Evolutionary conservation across 53 echinoderm and acorn worm species (phyloP).

Genomic region (Actinopyga echinites): DNA sequence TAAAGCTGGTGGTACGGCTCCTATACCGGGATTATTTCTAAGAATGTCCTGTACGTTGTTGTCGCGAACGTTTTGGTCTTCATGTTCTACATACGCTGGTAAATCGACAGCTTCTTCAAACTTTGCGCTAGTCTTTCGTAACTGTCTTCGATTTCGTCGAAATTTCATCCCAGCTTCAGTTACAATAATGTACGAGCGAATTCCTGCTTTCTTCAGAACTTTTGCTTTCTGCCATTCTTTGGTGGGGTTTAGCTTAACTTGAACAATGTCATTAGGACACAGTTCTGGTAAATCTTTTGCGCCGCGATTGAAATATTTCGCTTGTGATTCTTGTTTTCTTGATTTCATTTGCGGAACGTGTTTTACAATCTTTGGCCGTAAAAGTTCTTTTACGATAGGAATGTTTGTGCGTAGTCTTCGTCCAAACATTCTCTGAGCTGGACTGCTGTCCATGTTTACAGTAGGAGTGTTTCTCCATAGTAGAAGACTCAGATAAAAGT

Average conservation of each 20-base stretch:
- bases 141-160: conserved; percentile 48
- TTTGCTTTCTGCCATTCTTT: conserved; percentile 11
- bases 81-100: neutral
- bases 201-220: conserved; percentile 36
- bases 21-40: conserved; percentile 15
- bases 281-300: neutral
- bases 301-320: conserved; percentile 33
- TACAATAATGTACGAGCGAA: conserved; percentile 48
- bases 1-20: conserved; percentile 8
- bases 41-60: conserved; percentile 6
- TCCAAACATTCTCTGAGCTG: conserved; percentile 23
- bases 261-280: conserved; percentile 2
- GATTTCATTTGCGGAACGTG: conserved; percentile 23
- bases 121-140: conserved; percentile 15
- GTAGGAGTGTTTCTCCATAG: conserved; percentile 58
- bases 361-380: conserved; percentile 48
- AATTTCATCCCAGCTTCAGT: conserved; percentile 53
- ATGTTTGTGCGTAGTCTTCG: neutral
- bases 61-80: neutral
- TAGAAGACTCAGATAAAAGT: conserved; percentile 46
- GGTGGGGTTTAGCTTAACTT: neutral
- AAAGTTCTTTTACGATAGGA: conserved; percentile 35
- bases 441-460: conserved; percentile 6
- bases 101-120: conserved; percentile 8
- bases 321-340: conserved; percentile 16